phyloP scores from a whole-genome alignment of 2,797 vertebrate genomes.

The Chiloscyllium punctatum region DNA sequence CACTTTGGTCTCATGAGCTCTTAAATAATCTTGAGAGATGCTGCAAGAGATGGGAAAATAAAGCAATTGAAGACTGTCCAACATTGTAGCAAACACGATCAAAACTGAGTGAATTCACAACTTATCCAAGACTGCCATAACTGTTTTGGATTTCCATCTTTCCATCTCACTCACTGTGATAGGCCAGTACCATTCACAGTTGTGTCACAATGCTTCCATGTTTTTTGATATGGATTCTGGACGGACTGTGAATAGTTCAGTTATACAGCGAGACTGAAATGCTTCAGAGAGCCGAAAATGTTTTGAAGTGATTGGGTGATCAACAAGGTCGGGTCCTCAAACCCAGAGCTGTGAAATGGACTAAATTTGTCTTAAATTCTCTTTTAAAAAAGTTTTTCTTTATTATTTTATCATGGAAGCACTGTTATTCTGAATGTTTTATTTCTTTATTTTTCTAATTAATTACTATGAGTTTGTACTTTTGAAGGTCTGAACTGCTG shows the following conservation, averaged over 20 bases:
- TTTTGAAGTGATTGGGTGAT: not conserved
- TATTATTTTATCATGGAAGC: too few species aligned
- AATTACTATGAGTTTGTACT: too few species aligned
- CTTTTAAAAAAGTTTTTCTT: too few species aligned
- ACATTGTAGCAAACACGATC: not conserved
- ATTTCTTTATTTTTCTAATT: too few species aligned
- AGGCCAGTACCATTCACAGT: not conserved
- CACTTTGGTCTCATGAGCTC: not conserved
- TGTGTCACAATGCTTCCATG: not conserved
- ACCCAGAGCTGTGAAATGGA: too few species aligned
- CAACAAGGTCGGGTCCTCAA: not conserved
- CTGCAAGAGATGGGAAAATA: not conserved
- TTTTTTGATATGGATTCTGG: not conserved
- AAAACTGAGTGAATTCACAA: not conserved
- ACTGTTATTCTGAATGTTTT: too few species aligned
- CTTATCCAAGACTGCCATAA: not conserved
- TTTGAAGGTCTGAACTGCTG: too few species aligned
- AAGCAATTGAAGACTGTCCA: not conserved
- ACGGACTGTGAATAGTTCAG: not conserved
- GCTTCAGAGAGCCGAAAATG: not conserved
- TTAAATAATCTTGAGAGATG: not conserved
- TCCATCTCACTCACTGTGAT: not conserved
- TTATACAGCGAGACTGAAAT: not conserved
- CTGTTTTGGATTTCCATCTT: slow-evolving; percentile 3
- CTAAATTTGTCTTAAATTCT: too few species aligned